These are phyloP conservation scores for Ecliptopera silaceata DNA, from an alignment of 2,888 invertebrate genomes.

Conservation along the genomic window DNA sequence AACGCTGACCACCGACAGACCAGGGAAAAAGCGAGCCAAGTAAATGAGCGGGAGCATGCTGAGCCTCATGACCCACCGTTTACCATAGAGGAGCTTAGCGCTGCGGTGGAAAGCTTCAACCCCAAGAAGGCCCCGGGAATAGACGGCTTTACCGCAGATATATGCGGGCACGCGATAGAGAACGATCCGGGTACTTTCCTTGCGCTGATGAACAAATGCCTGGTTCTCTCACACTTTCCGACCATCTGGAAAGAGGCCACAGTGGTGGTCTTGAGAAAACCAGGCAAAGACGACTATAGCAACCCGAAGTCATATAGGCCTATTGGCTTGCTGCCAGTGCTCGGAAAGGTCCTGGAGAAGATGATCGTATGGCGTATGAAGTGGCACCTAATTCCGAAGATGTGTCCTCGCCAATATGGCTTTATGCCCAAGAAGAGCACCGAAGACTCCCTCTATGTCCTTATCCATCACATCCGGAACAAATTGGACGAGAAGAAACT, in stretches of 20 bases:
- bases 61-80: constrained; percentile 29
- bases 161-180: constrained; percentile 27
- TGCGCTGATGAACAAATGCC: constrained; percentile 26
- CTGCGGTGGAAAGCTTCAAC: constrained; percentile 17
- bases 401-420: constrained; percentile 2
- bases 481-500: background rate
- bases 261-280: constrained; percentile 5
- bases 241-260: constrained; percentile 14
- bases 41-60: constrained; percentile 14
- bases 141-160: constrained; percentile 12
- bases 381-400: constrained; percentile 3
- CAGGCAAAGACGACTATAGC: constrained; percentile 2
- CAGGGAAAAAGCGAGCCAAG: background rate
- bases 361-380: background rate
- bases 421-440: constrained; percentile 11
- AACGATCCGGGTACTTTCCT: constrained; percentile 16
- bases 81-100: constrained; percentile 19
- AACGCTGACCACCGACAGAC: background rate
- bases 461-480: background rate
- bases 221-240: constrained; percentile 30
- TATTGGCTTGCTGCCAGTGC: constrained; percentile 34
- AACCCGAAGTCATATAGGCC: constrained; percentile 35
- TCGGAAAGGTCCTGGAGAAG: constrained; percentile 27
- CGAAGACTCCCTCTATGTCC: constrained; percentile 14
- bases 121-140: constrained; percentile 34